These are phyloP conservation scores for Chelidonichthys spinosus DNA, from an alignment of 2,797 vertebrate genomes.

Conservation along the genomic window DNA sequence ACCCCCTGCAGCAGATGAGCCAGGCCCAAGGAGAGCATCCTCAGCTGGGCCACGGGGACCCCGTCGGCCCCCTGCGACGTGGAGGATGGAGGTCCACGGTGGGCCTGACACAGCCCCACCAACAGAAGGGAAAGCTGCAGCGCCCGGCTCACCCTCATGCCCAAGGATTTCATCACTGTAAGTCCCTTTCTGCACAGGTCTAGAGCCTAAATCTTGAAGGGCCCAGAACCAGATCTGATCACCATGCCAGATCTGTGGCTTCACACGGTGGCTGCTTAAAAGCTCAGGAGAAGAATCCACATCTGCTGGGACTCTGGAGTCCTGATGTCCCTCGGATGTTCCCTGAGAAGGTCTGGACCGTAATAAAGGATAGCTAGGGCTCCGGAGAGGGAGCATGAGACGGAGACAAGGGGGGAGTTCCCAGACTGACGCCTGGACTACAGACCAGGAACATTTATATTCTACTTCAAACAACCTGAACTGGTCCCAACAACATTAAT, in stretches of 20 bases:
- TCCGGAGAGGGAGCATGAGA: slow-evolving; percentile 43
- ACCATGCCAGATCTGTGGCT: slow-evolving; percentile 5
- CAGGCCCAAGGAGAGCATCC: slow-evolving; percentile 62
- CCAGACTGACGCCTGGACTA: slow-evolving; percentile 18
- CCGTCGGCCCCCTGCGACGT: slow-evolving; percentile 7
- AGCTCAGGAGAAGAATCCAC: slow-evolving; percentile 20
- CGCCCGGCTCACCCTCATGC: slow-evolving; percentile 25
- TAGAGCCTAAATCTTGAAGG: neutral
- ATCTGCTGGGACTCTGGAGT: neutral
- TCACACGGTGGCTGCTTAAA: neutral
- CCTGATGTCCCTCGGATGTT: slow-evolving; percentile 27
- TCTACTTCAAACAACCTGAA: neutral
- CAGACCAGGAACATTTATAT: slow-evolving; percentile 2
- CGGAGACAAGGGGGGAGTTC: slow-evolving; percentile 38
- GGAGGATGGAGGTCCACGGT: neutral
- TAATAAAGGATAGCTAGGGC: slow-evolving; percentile 33
- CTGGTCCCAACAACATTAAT: too few relatives aligned
- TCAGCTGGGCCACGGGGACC: slow-evolving; percentile 55
- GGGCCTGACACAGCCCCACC: slow-evolving; percentile 34
- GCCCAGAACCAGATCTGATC: slow-evolving; percentile 5
- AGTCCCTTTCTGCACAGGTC: neutral
- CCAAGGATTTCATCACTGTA: neutral
- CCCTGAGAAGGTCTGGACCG: slow-evolving; percentile 25
- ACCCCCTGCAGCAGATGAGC: slow-evolving; percentile 59
- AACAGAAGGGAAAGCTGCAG: slow-evolving; percentile 56